Evolutionary conservation across 1,140 invertebrate genomes (phyloP), one percentile per base, ranked within the genome.

Genomic region (Cotesia vestalis): DNA sequence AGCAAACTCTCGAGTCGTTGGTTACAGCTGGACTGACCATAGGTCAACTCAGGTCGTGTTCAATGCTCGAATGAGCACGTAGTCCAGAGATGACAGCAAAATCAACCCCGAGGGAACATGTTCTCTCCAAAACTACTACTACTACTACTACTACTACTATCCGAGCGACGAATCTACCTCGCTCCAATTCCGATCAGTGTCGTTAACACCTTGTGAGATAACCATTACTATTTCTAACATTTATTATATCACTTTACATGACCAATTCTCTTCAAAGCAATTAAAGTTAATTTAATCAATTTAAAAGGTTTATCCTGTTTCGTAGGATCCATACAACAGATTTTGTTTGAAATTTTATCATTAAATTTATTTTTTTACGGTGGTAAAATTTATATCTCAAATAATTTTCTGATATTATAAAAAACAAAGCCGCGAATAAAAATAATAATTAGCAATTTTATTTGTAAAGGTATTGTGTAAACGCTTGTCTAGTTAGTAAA

Each of bases 131-230:
- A 63, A 35, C 40, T 46, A 46, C 27, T 27, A 27, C 40, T 34
- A 52, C 20, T 17, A 17, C 17, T 17, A 17, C 17, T 17, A 35
- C 40, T 46, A 46, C 27, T 27, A 27, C 40, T 34, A 52, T 11
- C 63, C 40, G 17, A 36, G 38, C 12, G 46, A 60, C 61, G 14
- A 63, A 71, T 71, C 53, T 66, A 64, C 59, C 55, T 34, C 62
- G 74, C 74, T 75, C 74, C 71, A 75, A 72, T 75, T 75, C 46
- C 61, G 34, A 70, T 72, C 51, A 60, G 71, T 75, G 74, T 72
- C 74, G 60, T 66, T 62, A 67, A 72, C 64, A 63, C 71, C 59
- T 20, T 53, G 59, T 70, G 69, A 71, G 35, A 64, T 62, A 60
- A 75, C 17, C 52, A 64, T 69, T 51, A 60, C 17, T n/a, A 55